These are phyloP conservation scores for Wiebesia pumilae DNA, from an alignment of 1,140 invertebrate species.

Conservation along the genomic window DNA sequence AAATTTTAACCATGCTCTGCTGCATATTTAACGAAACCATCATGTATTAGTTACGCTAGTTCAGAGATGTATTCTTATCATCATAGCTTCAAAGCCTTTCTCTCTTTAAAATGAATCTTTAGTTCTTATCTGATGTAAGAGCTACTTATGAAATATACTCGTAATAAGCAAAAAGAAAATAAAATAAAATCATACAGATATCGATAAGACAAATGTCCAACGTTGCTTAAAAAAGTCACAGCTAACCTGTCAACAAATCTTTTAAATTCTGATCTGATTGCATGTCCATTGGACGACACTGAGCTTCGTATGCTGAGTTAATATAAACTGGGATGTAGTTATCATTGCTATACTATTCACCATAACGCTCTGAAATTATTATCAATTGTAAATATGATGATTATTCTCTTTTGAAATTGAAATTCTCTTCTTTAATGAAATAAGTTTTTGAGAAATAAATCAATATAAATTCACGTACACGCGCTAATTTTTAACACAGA, in stretches of 20 bases:
- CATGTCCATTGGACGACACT: background rate
- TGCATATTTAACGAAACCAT: background rate
- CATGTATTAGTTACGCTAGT: background rate
- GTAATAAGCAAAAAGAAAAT: background rate
- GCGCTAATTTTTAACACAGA: no score
- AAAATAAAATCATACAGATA: background rate
- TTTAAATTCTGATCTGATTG: background rate
- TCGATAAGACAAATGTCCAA: background rate
- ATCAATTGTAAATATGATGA: background rate
- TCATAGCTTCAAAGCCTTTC: background rate
- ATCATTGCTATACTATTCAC: background rate
- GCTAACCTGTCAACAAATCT: conserved; percentile 1
- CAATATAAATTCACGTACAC: no score
- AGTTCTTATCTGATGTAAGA: background rate
- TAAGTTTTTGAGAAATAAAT: no score
- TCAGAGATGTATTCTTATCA: background rate
- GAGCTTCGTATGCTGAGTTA: background rate
- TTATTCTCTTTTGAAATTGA: no score
- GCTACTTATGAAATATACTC: background rate
- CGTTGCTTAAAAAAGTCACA: background rate
- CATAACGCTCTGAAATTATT: background rate
- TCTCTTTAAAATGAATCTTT: background rate
- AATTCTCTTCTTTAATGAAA: no score
- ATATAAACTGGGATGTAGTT: background rate
- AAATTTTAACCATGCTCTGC: background rate